These are phyloP conservation scores for Scolopax mira DNA, from an alignment of 2,113 vertebrate species.

Conservation along the genomic window DNA sequence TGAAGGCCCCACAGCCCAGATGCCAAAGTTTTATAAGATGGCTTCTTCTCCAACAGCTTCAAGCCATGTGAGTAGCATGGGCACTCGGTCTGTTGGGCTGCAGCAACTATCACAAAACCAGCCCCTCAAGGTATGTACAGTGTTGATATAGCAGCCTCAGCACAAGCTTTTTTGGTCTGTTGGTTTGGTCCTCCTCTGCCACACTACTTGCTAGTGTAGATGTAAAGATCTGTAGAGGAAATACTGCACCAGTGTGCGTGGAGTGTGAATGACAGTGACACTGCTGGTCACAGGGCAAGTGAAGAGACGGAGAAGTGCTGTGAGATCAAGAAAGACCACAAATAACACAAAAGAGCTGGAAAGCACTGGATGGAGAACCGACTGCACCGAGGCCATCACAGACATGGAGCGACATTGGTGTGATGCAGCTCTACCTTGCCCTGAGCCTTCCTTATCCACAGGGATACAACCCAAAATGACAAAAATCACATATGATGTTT, in stretches of 20 bases:
- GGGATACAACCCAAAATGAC: not conserved
- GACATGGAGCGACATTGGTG: not conserved
- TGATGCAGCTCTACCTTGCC: not conserved
- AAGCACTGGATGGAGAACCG: not conserved
- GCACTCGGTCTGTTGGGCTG: not conserved
- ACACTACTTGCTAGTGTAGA: not conserved
- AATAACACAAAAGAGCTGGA: not conserved
- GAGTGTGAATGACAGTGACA: not conserved
- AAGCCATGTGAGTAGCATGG: not conserved
- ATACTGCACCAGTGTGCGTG: fast-evolving
- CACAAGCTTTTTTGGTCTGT: not conserved
- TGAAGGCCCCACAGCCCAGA: not conserved
- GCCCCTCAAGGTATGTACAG: not conserved
- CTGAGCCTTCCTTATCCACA: not conserved
- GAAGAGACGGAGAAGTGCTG: not conserved
- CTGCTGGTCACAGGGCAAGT: not conserved
- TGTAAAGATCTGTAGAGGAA: not conserved
- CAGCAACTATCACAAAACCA: not conserved
- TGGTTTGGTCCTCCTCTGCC: not conserved
- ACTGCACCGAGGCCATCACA: not conserved
- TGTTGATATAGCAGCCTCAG: not conserved
- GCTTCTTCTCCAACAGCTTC: not conserved
- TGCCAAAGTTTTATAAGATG: not conserved
- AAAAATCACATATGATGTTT: not conserved
- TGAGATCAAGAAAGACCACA: not conserved